Conservation (phyloP, 2,888 invertebrate species). For the Villa cingulata region DNA sequence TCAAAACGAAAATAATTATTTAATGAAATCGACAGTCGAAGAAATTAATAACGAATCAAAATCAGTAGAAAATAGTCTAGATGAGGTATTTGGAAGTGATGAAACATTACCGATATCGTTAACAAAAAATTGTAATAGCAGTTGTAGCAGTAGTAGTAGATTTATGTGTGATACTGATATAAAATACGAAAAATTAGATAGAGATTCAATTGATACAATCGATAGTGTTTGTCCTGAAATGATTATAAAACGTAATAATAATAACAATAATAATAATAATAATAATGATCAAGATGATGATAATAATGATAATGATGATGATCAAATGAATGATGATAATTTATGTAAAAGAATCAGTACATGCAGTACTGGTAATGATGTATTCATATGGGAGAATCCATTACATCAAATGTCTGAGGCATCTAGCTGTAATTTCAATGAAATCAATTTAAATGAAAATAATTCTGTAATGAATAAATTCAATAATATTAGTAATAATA, state of each 20-base stretch:
- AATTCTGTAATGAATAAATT: constrained; percentile 5
- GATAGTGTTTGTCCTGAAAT: constrained; percentile 32
- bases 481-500: not conserved
- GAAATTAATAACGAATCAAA: constrained; percentile 72
- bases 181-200: constrained; percentile 31
- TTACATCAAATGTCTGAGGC: constrained; percentile 43
- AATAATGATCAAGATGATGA: constrained; percentile 22
- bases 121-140: too few relatives aligned
- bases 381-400: constrained; percentile 71
- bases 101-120: constrained; percentile 3
- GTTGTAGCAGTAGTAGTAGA: too few relatives aligned
- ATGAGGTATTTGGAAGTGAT: constrained; percentile 60
- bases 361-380: constrained; percentile 43
- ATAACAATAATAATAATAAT: too few relatives aligned
- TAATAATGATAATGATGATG: constrained; percentile 15
- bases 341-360: constrained; percentile 25
- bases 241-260: too few relatives aligned
- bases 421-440: constrained; percentile 18
- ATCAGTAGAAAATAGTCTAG: constrained; percentile 68
- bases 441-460: constrained; percentile 11
- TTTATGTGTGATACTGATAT: constrained; percentile 18
- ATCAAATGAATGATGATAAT: too few relatives aligned
- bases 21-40: constrained; percentile 77
- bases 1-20: constrained; percentile 70
- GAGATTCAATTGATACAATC: constrained; percentile 33